A percentile compares a stretch with the other conserved stretches of the same genome.
These are phyloP conservation scores for Rissa tridactyla DNA, from an alignment of 2,113 vertebrate genomes.

Conservation along the genomic window DNA sequence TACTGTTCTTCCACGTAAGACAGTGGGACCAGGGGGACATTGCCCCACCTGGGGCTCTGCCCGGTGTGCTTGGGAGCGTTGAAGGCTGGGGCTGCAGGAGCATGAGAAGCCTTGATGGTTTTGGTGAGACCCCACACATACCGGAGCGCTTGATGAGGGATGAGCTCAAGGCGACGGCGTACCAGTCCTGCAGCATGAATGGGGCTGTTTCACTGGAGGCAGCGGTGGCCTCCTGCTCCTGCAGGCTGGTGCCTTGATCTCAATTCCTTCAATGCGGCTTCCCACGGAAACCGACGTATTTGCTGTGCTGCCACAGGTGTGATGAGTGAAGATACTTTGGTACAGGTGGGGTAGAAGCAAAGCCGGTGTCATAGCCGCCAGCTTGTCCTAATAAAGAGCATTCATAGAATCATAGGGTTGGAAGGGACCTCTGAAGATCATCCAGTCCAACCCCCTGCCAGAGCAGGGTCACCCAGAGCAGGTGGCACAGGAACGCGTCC, in stretches of 20 bases:
- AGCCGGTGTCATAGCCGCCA: not conserved
- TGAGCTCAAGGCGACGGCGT: rapidly evolving
- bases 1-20: not conserved
- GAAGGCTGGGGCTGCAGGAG: not conserved
- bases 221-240: not conserved
- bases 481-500: too few relatives aligned
- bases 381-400: not conserved
- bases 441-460: too few relatives aligned
- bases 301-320: not conserved
- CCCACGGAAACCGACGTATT: not conserved
- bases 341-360: not conserved
- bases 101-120: not conserved
- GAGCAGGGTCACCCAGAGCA: too few relatives aligned
- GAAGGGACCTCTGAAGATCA: too few relatives aligned
- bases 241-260: not conserved
- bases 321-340: not conserved
- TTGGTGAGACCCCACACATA: not conserved
- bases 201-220: not conserved
- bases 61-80: rapidly evolving
- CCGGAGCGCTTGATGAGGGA: not conserved
- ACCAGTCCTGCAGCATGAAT: not conserved
- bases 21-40: not conserved
- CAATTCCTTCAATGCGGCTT: not conserved
- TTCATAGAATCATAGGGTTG: not conserved
- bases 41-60: not conserved